Evolutionary conservation across 2,888 invertebrate genomes (phyloP), one percentile per base, ranked within the genome.

Genomic region (Apamea epomidion): DNA sequence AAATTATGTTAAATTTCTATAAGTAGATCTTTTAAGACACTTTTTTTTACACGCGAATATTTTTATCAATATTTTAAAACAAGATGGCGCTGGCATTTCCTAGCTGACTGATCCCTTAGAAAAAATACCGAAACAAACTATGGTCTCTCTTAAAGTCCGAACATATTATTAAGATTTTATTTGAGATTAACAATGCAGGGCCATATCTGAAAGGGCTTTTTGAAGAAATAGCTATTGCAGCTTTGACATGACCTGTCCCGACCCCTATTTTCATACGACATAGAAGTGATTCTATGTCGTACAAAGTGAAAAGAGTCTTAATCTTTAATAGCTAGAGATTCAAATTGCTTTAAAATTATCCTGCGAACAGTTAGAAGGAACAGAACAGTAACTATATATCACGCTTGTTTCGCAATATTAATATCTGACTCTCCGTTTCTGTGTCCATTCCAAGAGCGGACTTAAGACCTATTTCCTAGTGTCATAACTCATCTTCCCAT

Each of bases 401-500:
- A 79, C 21, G 29, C 14, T 5, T 69, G 69, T 42, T 73, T 60
- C 51, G 7, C 37, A 48, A 68, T 62, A 81, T 76, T 71, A 70
- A 70, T 78, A 65, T 37, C 32, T 72, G 77, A 75, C 82, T 77
- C 58, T 73, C 68, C 68, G 75, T 87, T 85, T 75, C 69, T 58
- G 76, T 70, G 74, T 73, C 48, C 74, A 76, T 88, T 82, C 82
- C 62, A 18, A 32, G 88, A 77, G 75, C 58, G n/a, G 45, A 37
- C 67, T 82, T 65, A 67, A 77, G 88, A 77, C 65, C 82, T 76
- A 88, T 64, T 88, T 85, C 72, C 77, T 67, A 8, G 21, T 58
- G 37, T 70, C 21, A 83, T 88, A 82, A 83, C 51, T 88, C 80
- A 87, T 88, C 18, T 80, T n/a, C 68, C 76, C 79, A 87, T 86